Base-by-base conservation (phyloP, 2,888 invertebrate species). In the Hirtodrosophila trivittata region DNA sequence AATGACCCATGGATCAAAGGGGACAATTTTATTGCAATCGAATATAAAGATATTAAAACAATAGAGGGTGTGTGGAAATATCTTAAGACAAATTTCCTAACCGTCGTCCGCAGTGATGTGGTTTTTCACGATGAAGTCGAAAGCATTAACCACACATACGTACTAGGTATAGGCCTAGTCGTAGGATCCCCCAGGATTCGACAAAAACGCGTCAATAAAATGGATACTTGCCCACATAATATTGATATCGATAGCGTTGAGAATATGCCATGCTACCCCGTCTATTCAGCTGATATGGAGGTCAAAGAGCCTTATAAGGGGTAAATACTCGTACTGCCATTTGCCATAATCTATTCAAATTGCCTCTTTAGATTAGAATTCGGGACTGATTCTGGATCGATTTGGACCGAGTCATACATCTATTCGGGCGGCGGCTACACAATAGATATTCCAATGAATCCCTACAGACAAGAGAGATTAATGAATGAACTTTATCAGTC, bases 131-230 rank as follows among this genome's bases (percentile, higher is more conserved):
- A 2, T 0, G 0, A 28, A 0, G 1, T 1, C 6, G 7, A 1
- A 0, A 14, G 9, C 0, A 1, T 1, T 0, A 14, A 0, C n/a
- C 14, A 3, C 7, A 8, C 13, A 1, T 3, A 5, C 13, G 9
- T 41, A 0, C 7, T 25, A 28, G 6, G 10, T 9, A 4, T 9
- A 12, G 54, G 43, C 0, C 6, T 54, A 3, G 8, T 66, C 0
- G 9, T 69, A 5, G 66, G 70, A 1, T 8, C 9, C 0, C 63
- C 70, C 1, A 21, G 66, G 16, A 12, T 69, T 0, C 70, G 66
- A 14, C 70, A 69, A 14, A 4, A 54, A 5, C 63, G 66, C 12
- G 49, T 66, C 5, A 16, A 6, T 0, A 16, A 26, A 0, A 7
- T 8, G 3, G 3, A 16, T 0, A 0, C 2, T 0, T 69, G 70